Base-by-base conservation (phyloP, 2,888 invertebrate genomes). In the Euspilapteryx auroguttella region DNA sequence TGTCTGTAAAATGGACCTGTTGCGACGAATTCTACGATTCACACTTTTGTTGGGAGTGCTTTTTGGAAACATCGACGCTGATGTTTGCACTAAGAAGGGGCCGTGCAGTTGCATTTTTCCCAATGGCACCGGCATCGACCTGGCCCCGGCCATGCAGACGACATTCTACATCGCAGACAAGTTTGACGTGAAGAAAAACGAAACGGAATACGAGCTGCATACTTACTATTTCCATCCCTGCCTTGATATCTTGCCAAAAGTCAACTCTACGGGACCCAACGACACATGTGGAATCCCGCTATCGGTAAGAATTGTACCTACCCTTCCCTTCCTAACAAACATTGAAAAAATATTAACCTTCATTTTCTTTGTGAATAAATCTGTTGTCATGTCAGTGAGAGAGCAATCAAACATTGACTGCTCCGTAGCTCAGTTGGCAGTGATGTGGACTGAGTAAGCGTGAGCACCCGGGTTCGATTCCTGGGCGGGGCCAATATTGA, bases 111-210 rank as follows among this genome's bases (percentile, higher is more conserved):
- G 77, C 44, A 59, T 51, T 37, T 76, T 66, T 49, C 37, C 64
- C 4, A 75, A 75, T 54, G 77, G 76, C 34, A 73, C 75, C 41
- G 73, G 73, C 41, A 57, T 75, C 37, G 75, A 77, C 49, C 47
- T 76, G 34, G 41, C 55, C 23, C 55, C 61, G 23, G 42, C 55
- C 25, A 43, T 43, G 34, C 53, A 53, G 32, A 33, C 45, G 31
- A 40, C 40, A 3, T 65, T 64, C 48, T 64, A 52, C 37, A 28
- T 37, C 24, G 49, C 59, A 25, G 42, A 55, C 39, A 49, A 33
- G n/a, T 62, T 41, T 38, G 34, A 37, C 32, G 27, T 35, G 8
- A 43, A 47, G 30, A 40, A 39, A 21, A 45, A 38, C 33, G 48
- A 42, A 15, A 32, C 42, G 11, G 42, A 54, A 35, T 49, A 47